A percentile compares a stretch with the other conserved stretches of the same genome.
phyloP scores from a whole-genome alignment of 2,113 vertebrate species.

The Oryzias melastigma region DNA sequence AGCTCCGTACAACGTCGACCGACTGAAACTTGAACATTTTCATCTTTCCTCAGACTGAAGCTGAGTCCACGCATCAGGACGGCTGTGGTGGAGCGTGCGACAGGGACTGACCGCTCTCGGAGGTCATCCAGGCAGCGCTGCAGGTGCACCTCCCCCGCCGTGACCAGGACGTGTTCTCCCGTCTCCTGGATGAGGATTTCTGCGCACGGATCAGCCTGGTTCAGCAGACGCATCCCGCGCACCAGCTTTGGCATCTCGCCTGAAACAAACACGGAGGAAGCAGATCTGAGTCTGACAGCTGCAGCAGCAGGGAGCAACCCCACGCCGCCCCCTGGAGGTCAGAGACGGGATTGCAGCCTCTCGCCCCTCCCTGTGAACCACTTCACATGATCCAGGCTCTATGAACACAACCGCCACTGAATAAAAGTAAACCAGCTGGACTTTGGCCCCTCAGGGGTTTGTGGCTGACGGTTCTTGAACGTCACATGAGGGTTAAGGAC shows the following conservation, averaged over 20 bases:
- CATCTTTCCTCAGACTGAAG: not conserved
- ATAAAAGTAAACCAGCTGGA: no score
- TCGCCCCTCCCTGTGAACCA: no score
- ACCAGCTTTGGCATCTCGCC: conserved; percentile 96
- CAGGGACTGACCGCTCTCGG: conserved; percentile 80
- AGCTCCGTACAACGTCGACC: no score
- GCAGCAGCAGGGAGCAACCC: no score
- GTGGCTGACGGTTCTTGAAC: no score
- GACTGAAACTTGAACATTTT: not conserved
- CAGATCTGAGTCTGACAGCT: not conserved
- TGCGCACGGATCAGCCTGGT: conserved; percentile 95
- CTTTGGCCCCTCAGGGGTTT: no score
- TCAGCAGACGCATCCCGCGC: conserved; percentile 92
- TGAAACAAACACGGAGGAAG: conserved; percentile 40
- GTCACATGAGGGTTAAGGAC: no score
- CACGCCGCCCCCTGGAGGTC: no score
- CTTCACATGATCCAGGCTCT: no score
- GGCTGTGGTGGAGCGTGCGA: not conserved
- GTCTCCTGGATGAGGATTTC: conserved; percentile 96
- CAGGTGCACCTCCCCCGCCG: conserved; percentile 95
- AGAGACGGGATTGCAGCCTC: no score
- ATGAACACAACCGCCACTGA: no score
- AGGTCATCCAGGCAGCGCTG: conserved; percentile 97
- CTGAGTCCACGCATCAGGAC: no score
- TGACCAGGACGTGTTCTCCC: conserved; percentile 94